Evolutionary conservation across 2,113 vertebrate species (phyloP).

Genomic region (Lasiurus borealis): DNA sequence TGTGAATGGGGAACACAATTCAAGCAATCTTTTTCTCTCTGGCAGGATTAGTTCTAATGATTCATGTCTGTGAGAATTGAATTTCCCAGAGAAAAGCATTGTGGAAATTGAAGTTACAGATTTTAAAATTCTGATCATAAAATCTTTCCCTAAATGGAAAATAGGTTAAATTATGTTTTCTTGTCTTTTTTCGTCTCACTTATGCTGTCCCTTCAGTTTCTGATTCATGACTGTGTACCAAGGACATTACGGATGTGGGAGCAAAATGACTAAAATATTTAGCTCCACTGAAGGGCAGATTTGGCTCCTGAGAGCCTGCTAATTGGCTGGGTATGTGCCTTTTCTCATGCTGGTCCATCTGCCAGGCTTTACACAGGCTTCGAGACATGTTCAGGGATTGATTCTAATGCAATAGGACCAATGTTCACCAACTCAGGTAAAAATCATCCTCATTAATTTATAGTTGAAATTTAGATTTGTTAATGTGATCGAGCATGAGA

Average conservation of each 20-base stretch:
- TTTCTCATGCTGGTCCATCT: neutral
- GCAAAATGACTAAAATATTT: constrained; percentile 61
- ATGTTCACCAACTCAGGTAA: constrained; percentile 8
- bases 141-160: neutral
- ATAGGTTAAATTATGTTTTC: neutral
- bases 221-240: neutral
- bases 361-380: neutral
- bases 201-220: neutral
- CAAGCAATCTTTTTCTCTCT: neutral
- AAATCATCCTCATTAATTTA: constrained; percentile 61
- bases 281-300: constrained; percentile 9
- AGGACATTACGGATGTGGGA: neutral
- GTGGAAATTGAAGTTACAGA: neutral
- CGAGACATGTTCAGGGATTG: neutral
- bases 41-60: constrained; percentile 25
- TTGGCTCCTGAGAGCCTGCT: constrained; percentile 61
- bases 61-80: neutral
- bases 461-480: constrained; percentile 47
- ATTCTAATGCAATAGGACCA: constrained; percentile 34
- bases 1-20: neutral
- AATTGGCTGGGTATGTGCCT: constrained; percentile 48
- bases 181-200: neutral
- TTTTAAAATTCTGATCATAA: constrained; percentile 39
- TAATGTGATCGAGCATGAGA: neutral
- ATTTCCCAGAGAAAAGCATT: constrained; percentile 47